phyloP scores from a whole-genome alignment of 2,888 invertebrate genomes.

The Drosophila infuscata region DNA sequence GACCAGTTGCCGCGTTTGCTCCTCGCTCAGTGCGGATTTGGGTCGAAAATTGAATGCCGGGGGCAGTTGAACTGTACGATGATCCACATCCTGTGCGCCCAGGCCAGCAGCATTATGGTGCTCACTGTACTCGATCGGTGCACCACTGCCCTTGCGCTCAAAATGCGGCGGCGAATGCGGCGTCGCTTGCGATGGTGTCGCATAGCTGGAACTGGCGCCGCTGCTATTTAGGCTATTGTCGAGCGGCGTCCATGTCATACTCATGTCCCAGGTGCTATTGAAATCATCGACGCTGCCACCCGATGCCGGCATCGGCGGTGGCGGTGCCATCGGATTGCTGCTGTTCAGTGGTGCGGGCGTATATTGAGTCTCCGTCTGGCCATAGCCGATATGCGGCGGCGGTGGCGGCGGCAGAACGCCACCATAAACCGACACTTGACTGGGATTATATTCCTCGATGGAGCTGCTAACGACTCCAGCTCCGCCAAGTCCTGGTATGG shows the following conservation, averaged over 20 bases:
- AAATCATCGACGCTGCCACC: conserved; percentile 75
- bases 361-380: conserved; percentile 77
- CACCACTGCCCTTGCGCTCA: conserved; percentile 87
- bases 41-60: conserved; percentile 84
- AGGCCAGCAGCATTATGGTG: conserved; percentile 82
- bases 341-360: conserved; percentile 60
- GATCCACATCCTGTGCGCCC: conserved; percentile 86
- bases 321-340: conserved; percentile 61
- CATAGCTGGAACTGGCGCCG: conserved; percentile 74
- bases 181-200: conserved; percentile 81
- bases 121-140: conserved; percentile 87
- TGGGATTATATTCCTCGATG: conserved; percentile 57
- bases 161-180: conserved; percentile 89
- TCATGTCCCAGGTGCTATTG: conserved; percentile 85
- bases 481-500: conserved; percentile 58
- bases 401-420: conserved; percentile 72
- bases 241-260: conserved; percentile 85
- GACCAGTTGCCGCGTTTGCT: conserved; percentile 86
- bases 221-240: conserved; percentile 84
- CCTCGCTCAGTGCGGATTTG: conserved; percentile 78
- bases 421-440: conserved; percentile 55
- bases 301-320: conserved; percentile 60
- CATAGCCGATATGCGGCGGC: conserved; percentile 75
- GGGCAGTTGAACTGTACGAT: conserved; percentile 86
- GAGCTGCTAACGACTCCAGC: conserved; percentile 24